Conservation (phyloP, 2,113 vertebrate genomes). For the Saimiri boliviensis region DNA sequence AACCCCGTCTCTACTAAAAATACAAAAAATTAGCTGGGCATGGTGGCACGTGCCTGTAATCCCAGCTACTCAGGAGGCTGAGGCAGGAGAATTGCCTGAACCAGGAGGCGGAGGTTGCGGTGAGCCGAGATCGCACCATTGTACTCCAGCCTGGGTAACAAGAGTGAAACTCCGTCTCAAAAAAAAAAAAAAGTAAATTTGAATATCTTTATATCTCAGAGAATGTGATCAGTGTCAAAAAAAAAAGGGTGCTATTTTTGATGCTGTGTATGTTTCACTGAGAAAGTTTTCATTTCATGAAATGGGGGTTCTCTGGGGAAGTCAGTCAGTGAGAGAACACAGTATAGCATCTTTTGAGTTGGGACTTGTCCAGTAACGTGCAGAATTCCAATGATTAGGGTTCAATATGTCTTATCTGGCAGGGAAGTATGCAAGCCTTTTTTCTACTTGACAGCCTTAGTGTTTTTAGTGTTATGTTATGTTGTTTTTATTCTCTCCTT, state of each 20-base stretch:
- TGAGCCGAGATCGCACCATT: too few species aligned
- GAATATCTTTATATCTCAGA: neutral
- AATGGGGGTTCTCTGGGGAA: neutral
- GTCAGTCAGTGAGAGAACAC: neutral
- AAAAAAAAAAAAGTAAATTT: neutral
- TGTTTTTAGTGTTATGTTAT: neutral
- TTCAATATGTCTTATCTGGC: neutral
- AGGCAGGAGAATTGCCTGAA: too few species aligned
- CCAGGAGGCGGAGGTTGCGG: too few species aligned
- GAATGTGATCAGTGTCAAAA: neutral
- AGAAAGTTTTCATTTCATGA: constrained; percentile 5
- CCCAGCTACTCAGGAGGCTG: too few species aligned
- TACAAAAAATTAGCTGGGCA: too few species aligned
- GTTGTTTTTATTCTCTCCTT: neutral
- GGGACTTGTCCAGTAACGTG: neutral
- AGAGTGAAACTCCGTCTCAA: too few species aligned
- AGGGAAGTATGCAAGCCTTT: neutral
- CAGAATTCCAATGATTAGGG: neutral
- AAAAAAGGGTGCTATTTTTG: neutral
- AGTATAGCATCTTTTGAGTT: neutral
- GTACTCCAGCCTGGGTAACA: too few species aligned
- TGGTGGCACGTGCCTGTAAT: too few species aligned
- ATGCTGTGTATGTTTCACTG: neutral
- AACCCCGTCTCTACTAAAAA: too few species aligned
- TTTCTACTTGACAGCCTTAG: neutral